Evolutionary conservation across 37 sponge, comb jelly and placozoan species (phyloP), one percentile per base, ranked within the genome.

Genomic region (Petrosia ficiformis): DNA sequence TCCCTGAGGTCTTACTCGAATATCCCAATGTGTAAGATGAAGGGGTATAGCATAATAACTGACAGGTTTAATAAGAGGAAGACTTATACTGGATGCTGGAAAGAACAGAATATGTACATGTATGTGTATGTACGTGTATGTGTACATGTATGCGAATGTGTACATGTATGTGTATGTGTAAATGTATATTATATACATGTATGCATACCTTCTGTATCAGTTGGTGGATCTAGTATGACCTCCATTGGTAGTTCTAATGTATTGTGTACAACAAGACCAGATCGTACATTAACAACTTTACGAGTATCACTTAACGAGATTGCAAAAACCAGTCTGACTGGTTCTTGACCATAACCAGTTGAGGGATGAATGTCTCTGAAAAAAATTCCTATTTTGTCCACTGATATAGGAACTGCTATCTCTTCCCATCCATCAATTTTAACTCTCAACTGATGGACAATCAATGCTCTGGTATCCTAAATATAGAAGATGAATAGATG

Each of bases 311-410:
- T 80, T 4, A 96, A 75, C n/a, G 84, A 84, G 67, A 96, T 80
- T 57, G 88, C 84, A 75, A 96, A 93, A 32, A 93, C 78, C 61
- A 96, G 67, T 8, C 81, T 77, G 36, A 76, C 88, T 14, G 85
- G 35, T 30, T 10, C 57, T 14, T 22, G 19, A 42, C 72, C 42
- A 5, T 22, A 28, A 2, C 6, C 25, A n/a, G 21, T 8, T 39
- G 2, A 24, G 43, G 48, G 69, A 32, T 11, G 69, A 35, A 68
- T 37, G 63, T 89, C 87, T 30, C 97, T 70, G 76, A 96, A 96
- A 82, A 96, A 89, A 67, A 96, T 76, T 2, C 97, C 97, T 24
- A 96, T 89, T 67, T 87, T 83, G 75, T 96, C 97, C 38, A 92
- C 97, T 0, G 91, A 90, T 26, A 96, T 63, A 14, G 96, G 96